phyloP scores from a whole-genome alignment of 1,140 invertebrate genomes.

The Sinella curviseta region DNA sequence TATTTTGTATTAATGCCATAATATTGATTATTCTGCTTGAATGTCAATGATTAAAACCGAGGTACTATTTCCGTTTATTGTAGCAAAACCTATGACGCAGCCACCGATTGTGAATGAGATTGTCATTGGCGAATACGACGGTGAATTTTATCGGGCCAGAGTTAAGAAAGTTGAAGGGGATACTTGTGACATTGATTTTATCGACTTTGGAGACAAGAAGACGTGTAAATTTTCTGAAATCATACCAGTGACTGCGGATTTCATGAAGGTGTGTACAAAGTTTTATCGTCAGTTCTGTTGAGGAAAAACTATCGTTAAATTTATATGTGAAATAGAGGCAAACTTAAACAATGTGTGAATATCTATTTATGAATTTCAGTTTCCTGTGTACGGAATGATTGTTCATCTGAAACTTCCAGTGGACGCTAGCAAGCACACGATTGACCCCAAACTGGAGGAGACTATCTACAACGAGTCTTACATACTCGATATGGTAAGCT shows the following conservation, averaged over 20 bases:
- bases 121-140: conserved; percentile 15
- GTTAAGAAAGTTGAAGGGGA: not conserved
- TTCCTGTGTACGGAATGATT: conserved; percentile 31
- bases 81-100: not conserved
- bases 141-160: not conserved
- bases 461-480: not conserved
- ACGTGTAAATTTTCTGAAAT: not conserved
- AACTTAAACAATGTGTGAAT: not conserved
- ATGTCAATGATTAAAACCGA: too few species aligned
- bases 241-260: not conserved
- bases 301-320: not conserved
- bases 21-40: not conserved
- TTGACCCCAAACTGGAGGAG: not conserved
- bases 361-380: conserved; percentile 11
- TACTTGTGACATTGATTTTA: conserved; percentile 16
- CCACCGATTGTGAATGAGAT: conserved; percentile 3
- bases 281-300: not conserved
- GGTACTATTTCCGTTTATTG: not conserved
- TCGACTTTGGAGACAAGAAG: conserved; percentile 38
- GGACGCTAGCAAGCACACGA: too few species aligned
- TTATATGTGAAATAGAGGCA: not conserved
- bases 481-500: conserved; percentile 4
- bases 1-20: not conserved
- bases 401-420: not conserved
- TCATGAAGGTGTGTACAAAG: conserved; percentile 33